phyloP scores from a whole-genome alignment of 2,888 invertebrate species.

The Chrysodeixis includens region DNA sequence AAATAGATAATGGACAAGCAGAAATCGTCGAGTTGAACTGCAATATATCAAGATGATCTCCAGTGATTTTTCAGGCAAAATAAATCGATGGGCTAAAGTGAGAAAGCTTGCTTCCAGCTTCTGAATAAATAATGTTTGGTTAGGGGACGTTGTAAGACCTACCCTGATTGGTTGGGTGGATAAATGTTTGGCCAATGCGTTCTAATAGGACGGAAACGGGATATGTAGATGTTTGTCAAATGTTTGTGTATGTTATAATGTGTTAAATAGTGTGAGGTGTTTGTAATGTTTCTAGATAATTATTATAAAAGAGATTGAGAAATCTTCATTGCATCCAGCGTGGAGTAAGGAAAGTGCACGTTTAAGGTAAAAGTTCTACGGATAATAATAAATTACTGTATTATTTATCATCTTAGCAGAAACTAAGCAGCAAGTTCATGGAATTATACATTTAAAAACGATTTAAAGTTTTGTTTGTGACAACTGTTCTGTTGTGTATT shows the following conservation, averaged over 20 bases:
- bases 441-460: too few species aligned
- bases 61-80: conserved; percentile 6
- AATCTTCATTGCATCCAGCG: too few species aligned
- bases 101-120: conserved; percentile 1
- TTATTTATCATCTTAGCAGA: too few species aligned
- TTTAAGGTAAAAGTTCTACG: too few species aligned
- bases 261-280: not conserved
- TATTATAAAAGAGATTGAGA: too few species aligned
- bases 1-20: not conserved
- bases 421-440: too few species aligned
- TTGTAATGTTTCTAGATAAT: too few species aligned
- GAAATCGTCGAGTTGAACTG: not conserved
- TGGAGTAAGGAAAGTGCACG: too few species aligned
- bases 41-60: conserved; percentile 3
- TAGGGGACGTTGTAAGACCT: not conserved
- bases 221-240: not conserved
- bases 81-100: conserved; percentile 8
- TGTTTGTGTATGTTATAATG: not conserved
- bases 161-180: not conserved
- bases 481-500: too few species aligned
- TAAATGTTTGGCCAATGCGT: not conserved
- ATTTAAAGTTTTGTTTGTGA: too few species aligned
- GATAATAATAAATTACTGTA: too few species aligned
- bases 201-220: not conserved
- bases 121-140: conserved; percentile 8